These are phyloP conservation scores for Staurois parvus DNA, from an alignment of 2,797 vertebrate genomes.

Conservation along the genomic window DNA sequence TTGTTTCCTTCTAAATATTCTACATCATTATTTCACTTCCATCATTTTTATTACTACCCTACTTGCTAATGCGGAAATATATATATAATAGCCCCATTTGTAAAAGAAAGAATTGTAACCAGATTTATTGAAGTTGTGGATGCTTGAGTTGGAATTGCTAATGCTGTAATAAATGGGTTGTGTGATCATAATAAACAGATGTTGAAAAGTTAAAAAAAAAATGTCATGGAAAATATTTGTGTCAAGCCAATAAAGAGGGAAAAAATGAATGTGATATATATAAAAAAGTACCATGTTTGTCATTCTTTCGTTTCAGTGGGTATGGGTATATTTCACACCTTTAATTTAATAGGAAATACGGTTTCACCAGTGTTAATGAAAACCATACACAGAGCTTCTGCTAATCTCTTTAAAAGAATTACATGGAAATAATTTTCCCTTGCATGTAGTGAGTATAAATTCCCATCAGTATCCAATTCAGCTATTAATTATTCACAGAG, in stretches of 20 bases:
- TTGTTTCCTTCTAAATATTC: too few relatives aligned
- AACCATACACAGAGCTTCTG: background rate
- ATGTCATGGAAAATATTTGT: too few relatives aligned
- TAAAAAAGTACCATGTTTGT: background rate
- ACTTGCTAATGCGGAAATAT: too few relatives aligned
- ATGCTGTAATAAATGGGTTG: too few relatives aligned
- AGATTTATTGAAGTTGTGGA: too few relatives aligned
- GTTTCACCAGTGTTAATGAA: background rate
- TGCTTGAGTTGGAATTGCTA: too few relatives aligned
- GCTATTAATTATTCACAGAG: background rate
- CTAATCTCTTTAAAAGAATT: background rate
- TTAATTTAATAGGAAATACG: background rate
- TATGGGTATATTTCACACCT: background rate
- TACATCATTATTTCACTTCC: too few relatives aligned
- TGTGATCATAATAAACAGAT: background rate
- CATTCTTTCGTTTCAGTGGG: background rate
- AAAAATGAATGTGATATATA: background rate
- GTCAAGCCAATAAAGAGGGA: background rate
- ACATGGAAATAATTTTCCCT: background rate
- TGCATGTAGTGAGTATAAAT: background rate
- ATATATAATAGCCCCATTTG: too few relatives aligned
- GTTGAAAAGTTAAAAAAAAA: conserved; percentile 1
- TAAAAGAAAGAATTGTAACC: too few relatives aligned
- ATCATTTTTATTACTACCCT: too few relatives aligned
- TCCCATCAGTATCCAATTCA: background rate